phyloP scores from a whole-genome alignment of 2,888 invertebrate genomes.

The Pachycephus smyrnensis region DNA sequence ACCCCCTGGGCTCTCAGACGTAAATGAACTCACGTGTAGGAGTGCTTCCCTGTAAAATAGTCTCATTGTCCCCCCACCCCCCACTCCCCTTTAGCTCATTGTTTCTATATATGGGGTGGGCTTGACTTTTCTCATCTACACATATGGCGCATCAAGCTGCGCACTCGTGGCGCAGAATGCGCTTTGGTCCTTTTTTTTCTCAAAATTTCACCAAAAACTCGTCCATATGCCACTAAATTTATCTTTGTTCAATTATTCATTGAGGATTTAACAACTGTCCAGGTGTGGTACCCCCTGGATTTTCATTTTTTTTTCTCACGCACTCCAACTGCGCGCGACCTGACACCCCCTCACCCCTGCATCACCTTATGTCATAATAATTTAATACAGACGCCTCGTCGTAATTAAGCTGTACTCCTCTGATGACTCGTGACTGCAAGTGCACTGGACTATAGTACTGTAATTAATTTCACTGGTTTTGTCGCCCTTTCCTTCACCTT shows the following conservation, averaged over 20 bases:
- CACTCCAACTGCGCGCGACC: slow-evolving; percentile 10
- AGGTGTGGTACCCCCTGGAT: slow-evolving; percentile 39
- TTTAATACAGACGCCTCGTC: too few species aligned
- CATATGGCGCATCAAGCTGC: slow-evolving; percentile 35
- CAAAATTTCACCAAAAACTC: slow-evolving; percentile 22
- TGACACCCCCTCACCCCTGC: background rate
- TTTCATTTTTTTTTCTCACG: slow-evolving; percentile 14
- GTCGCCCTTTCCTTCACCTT: too few species aligned
- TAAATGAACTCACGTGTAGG: too few species aligned
- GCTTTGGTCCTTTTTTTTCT: too few species aligned
- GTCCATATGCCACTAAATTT: slow-evolving; percentile 57
- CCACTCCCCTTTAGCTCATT: slow-evolving; percentile 33
- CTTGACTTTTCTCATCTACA: slow-evolving; percentile 25
- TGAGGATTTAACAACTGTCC: slow-evolving; percentile 24
- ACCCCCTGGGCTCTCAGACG: too few species aligned
- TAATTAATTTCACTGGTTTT: too few species aligned
- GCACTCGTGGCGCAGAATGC: too few species aligned
- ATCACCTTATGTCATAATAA: background rate
- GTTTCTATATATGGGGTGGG: slow-evolving; percentile 30
- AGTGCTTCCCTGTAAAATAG: slow-evolving; percentile 22
- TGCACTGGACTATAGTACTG: too few species aligned
- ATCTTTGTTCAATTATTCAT: too few species aligned
- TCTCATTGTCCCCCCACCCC: slow-evolving; percentile 1
- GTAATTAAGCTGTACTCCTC: too few species aligned
- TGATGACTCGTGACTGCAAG: too few species aligned